Evolutionary conservation across 2,113 vertebrate genomes (phyloP), one percentile per base, ranked within the genome.

Genomic region (Tachysurus vachellii): DNA sequence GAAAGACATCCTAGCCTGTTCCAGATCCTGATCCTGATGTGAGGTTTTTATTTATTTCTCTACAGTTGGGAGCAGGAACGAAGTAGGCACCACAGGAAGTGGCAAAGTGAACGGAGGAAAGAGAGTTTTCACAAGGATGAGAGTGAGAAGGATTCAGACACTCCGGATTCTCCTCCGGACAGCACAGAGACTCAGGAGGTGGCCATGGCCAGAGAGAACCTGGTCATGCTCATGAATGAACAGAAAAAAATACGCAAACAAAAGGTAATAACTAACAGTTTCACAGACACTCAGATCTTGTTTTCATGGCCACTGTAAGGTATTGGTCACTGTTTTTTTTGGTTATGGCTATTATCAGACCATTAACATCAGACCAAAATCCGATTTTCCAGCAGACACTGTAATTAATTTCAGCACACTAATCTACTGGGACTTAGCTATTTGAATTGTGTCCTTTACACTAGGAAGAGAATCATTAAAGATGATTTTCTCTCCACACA

Each of bases 31-130:
- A 5, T 62, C n/a, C 71, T 85, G 23, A 66, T 64, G 21, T 77
- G 56, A 31, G 56, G 56, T 80, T 83, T 31, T 9, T 68, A 11
- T 79, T 42, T 59, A 61, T 83, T 87, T 21, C 36, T 62, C 10
- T 54, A 9, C 21, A 98, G 97, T 90, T 97, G 96, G 97, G 96
- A 97, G 81, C 96, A 96, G 28, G 96, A 98, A 91, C 95, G 95
- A 50, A 94, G 92, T 0, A 90, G 92, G 0, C 84, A 91, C 47
- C 89, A 93, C 21, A 96, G 93, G 92, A 97, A 96, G 62, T 96
- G 96, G 96, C 93, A 89, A 7, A 94, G 95, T 2, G 96, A 97
- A 76, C 92, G 90, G 47, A 92, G 92, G 84, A 97, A 96, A 90
- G 97, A 97, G 88, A 95, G 93, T 10, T 90, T 92, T 59, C 93